Conservation (phyloP, 2,888 invertebrate genomes). For the Tinea trinotella region DNA sequence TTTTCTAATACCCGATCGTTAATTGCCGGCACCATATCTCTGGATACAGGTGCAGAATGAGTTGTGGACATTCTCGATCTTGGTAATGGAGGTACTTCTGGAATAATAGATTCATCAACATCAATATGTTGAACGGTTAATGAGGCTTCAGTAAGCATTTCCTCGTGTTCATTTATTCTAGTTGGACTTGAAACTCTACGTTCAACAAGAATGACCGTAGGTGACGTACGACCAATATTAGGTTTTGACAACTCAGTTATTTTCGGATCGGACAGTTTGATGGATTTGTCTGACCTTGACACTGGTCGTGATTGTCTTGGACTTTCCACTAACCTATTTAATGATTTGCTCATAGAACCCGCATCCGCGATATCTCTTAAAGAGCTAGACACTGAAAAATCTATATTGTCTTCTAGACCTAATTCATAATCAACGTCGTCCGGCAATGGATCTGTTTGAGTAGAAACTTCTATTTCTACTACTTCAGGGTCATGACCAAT, state of each 20-base stretch:
- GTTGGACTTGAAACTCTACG: constrained; percentile 74
- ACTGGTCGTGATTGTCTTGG: constrained; percentile 61
- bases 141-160: constrained; percentile 77
- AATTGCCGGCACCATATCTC: constrained; percentile 28
- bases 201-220: constrained; percentile 74
- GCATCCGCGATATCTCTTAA: constrained; percentile 62
- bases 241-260: constrained; percentile 70
- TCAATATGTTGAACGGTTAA: constrained; percentile 77
- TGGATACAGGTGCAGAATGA: constrained; percentile 28
- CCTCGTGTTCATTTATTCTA: constrained; percentile 70
- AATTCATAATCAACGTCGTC: constrained; percentile 81
- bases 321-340: constrained; percentile 63
- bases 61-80: constrained; percentile 37
- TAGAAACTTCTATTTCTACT: constrained; percentile 82
- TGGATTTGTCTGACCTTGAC: constrained; percentile 71
- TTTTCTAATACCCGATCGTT: constrained; percentile 48
- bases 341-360: constrained; percentile 65
- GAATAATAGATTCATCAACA: constrained; percentile 58
- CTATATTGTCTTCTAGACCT: constrained; percentile 59
- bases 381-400: constrained; percentile 61
- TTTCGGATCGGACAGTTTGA: constrained; percentile 69
- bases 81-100: constrained; percentile 61
- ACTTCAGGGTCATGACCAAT: constrained; percentile 36
- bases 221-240: constrained; percentile 70
- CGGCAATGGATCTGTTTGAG: constrained; percentile 88